These are phyloP conservation scores for Nephrotoma appendiculata DNA, from an alignment of 2,888 invertebrate species.

Conservation along the genomic window DNA sequence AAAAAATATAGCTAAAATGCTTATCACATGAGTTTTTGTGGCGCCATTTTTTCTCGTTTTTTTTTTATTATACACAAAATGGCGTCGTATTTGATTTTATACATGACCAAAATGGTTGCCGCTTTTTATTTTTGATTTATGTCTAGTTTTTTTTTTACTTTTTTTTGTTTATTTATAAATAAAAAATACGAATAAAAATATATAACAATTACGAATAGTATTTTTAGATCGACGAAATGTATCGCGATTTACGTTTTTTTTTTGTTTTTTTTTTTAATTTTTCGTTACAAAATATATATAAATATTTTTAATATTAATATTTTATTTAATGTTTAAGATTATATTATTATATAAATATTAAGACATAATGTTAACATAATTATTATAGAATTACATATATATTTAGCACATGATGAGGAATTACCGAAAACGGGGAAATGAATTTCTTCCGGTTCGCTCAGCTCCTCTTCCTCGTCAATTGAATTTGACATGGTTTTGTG, in stretches of 20 bases:
- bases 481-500: slow-evolving; percentile 30
- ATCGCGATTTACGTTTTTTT: neutral
- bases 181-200: neutral
- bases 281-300: neutral
- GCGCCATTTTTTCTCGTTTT: neutral
- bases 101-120: neutral
- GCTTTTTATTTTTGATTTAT: slow-evolving; percentile 1
- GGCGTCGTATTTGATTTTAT: neutral
- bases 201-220: neutral
- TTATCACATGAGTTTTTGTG: neutral
- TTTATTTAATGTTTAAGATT: neutral
- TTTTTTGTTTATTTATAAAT: neutral
- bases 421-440: slow-evolving; percentile 31
- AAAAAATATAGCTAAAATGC: neutral
- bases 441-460: slow-evolving; percentile 33
- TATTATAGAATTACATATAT: slow-evolving; percentile 2
- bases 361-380: neutral
- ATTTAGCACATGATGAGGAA: slow-evolving; percentile 7
- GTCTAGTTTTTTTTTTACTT: neutral
- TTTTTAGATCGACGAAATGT: neutral
- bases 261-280: neutral
- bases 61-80: neutral
- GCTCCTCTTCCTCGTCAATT: slow-evolving; percentile 29
- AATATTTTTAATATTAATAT: neutral
- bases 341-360: neutral